Base-by-base conservation (phyloP, 2,113 vertebrate genomes). In the Plecotus auritus region DNA sequence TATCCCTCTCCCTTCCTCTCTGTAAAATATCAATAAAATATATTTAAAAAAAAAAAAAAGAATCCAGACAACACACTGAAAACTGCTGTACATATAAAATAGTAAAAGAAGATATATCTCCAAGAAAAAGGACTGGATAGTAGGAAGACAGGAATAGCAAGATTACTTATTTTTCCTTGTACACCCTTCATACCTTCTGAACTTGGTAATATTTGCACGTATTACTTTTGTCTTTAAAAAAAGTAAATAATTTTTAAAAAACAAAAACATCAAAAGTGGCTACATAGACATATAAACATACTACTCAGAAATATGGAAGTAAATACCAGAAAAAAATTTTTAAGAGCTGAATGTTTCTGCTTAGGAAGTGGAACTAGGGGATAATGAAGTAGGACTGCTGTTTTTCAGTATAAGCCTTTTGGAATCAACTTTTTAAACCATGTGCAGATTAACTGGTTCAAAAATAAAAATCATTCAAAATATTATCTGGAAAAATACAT, bases 381-480 rank as follows among this genome's bases (percentile, higher is more conserved):
- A 64, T 51, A 18, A 67, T 5, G 7, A 70, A 28, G 32, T 66
- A 4, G 12, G 10, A 59, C 23, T 59, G 14, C 20, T 72, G 9
- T 70, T 67, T 88, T 74, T 45, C 26, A 87, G 22, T 30, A 42
- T 17, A 90, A 88, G 30, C 26, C 59, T 81, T 72, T 90, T 77
- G 30, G 67, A 78, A 72, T 13, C n/a, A 17, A 93, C 10, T 78
- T 93, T 88, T 80, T 20, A 93, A 93, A 66, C 6, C 37, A 42
- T 17, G 9, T 47, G 84, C 54, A 51, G 12, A 81, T n/a, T 54
- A 87, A 86, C 3, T 93, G 22, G 13, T 54, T 92, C 49, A 88
- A 96, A 85, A 81, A 56, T 85, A 85, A 91, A 88, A 67, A 56
- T 32, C 4, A 67, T 42, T 69, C 51, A 87, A 87, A 81, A 81